Evolutionary conservation across 2,113 vertebrate species (phyloP).

Genomic region (Neogobius melanostomus): DNA sequence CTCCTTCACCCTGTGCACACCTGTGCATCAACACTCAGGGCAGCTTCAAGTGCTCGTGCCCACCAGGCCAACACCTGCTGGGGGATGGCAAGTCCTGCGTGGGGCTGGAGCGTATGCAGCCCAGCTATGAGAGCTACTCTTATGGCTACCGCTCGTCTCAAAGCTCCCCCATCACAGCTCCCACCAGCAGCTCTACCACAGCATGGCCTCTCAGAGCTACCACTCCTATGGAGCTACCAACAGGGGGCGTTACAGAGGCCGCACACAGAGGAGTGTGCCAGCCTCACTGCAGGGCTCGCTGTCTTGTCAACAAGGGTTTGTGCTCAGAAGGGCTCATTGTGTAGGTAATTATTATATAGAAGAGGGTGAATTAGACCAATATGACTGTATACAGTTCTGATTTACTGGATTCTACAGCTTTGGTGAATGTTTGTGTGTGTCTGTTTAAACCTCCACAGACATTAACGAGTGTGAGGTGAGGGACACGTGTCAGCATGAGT

Average conservation of each 20-base stretch:
- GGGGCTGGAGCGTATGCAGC: slow-evolving; percentile 91
- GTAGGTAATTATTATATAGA: slow-evolving; percentile 93
- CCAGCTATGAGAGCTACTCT: slow-evolving; percentile 81
- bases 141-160: slow-evolving; percentile 85
- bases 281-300: slow-evolving; percentile 27
- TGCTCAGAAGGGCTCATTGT: slow-evolving; percentile 81
- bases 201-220: slow-evolving; percentile 88
- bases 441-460: slow-evolving; percentile 74
- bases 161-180: slow-evolving; percentile 80
- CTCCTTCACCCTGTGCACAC: slow-evolving; percentile 90
- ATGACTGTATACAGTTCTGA: neutral
- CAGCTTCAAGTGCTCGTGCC: slow-evolving; percentile 96
- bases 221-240: slow-evolving; percentile 83
- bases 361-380: slow-evolving; percentile 44
- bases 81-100: slow-evolving; percentile 97
- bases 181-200: slow-evolving; percentile 87
- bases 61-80: slow-evolving; percentile 88
- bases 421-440: slow-evolving; percentile 30
- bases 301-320: slow-evolving; percentile 86
- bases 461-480: slow-evolving; percentile 93
- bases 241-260: slow-evolving; percentile 78
- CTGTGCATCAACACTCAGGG: slow-evolving; percentile 91
- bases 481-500: slow-evolving; percentile 91
- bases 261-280: slow-evolving; percentile 31
- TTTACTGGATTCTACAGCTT: too few relatives aligned